phyloP scores from a whole-genome alignment of 2,113 vertebrate genomes.

The Tretioscincus oriximinensis region DNA sequence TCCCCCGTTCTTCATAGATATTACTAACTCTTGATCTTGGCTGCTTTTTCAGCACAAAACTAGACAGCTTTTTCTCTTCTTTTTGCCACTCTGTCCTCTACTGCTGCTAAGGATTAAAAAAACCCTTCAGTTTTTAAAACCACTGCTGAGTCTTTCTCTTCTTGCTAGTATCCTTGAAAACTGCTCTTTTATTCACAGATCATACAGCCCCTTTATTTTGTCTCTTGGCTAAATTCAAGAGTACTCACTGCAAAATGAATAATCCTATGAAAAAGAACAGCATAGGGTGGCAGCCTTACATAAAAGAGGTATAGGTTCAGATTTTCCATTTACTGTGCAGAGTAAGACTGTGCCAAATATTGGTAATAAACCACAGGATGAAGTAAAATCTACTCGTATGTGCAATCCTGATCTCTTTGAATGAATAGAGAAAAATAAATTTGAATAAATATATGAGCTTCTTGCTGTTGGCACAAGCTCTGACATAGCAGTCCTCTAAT shows the following conservation, averaged over 20 bases:
- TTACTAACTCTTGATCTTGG: constrained; percentile 5
- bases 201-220: neutral
- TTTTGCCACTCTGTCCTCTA: neutral
- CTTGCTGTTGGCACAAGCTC: neutral
- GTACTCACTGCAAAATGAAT: neutral
- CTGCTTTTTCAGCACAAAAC: constrained; percentile 7
- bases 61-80: neutral
- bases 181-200: neutral
- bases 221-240: neutral
- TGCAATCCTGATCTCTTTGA: neutral
- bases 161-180: neutral
- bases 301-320: neutral
- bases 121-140: neutral
- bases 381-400: too few species aligned
- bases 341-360: neutral
- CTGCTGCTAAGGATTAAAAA: neutral
- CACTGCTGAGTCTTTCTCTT: neutral
- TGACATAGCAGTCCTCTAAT: too few species aligned
- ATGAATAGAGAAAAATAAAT: neutral
- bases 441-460: neutral
- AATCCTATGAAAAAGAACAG: neutral
- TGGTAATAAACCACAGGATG: neutral
- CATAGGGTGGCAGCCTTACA: neutral
- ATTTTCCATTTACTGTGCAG: neutral
- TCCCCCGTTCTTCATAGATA: constrained; percentile 9